Conservation (phyloP, 2,113 vertebrate species). For the Ceuthmochares aereus region DNA sequence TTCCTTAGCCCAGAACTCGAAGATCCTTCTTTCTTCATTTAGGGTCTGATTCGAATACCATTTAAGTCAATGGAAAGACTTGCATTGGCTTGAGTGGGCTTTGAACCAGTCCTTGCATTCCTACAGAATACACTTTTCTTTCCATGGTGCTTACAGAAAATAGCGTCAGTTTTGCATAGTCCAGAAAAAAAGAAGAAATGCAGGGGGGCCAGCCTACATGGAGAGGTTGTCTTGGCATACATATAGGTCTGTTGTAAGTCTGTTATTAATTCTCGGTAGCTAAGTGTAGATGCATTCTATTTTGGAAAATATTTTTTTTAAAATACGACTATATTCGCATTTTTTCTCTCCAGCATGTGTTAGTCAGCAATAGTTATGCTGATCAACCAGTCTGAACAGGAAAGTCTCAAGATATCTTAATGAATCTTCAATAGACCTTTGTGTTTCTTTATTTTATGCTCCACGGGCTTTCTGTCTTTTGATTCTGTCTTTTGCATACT, state of each 20-base stretch:
- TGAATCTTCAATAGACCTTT: not conserved
- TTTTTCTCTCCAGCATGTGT: not conserved
- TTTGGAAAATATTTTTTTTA: not conserved
- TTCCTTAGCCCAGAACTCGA: not conserved
- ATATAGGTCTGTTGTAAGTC: not conserved
- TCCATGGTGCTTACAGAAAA: not conserved
- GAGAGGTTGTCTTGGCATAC: not conserved
- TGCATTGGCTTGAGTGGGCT: slow-evolving; percentile 22
- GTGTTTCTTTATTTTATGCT: not conserved
- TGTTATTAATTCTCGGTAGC: not conserved
- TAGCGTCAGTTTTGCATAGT: not conserved
- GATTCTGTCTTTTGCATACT: not conserved
- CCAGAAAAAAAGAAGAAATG: not conserved
- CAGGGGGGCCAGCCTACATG: not conserved
- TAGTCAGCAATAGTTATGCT: not conserved
- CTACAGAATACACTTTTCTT: not conserved
- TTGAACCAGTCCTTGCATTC: slow-evolving; percentile 24
- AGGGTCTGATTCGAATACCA: not conserved
- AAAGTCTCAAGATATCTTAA: not conserved
- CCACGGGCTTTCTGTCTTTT: not conserved
- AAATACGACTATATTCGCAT: not conserved
- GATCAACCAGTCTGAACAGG: not conserved
- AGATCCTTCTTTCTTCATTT: slow-evolving; percentile 34
- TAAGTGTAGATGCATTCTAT: not conserved
- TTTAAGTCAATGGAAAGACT: slow-evolving; percentile 45